Conservation (phyloP, 2,888 invertebrate species). For the Trachelus iudaicus region DNA sequence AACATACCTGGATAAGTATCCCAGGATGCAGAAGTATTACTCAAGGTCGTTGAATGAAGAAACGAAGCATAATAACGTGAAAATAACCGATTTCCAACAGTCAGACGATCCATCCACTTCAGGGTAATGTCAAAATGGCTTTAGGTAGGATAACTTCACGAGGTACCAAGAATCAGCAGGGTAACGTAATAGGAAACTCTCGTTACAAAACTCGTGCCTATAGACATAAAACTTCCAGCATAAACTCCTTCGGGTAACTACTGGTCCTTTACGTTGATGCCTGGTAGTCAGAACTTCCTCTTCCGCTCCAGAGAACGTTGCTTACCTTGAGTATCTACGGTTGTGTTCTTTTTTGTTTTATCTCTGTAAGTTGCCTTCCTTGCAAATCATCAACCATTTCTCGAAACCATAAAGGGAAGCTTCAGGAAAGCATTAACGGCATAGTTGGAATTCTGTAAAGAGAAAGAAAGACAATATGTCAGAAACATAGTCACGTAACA, state of each 20-base stretch:
- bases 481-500: not conserved
- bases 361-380: not conserved
- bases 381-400: not conserved
- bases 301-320: slow-evolving; percentile 27
- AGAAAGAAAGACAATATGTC: not conserved
- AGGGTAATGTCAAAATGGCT: not conserved
- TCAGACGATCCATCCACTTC: not conserved
- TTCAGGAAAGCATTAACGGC: not conserved
- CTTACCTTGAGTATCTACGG: not conserved
- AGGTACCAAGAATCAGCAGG: not conserved
- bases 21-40: not conserved
- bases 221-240: not conserved
- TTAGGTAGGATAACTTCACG: not conserved
- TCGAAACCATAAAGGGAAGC: not conserved
- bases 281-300: slow-evolving; percentile 29
- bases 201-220: not conserved
- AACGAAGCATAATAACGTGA: not conserved
- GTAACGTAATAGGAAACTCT: not conserved
- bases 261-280: slow-evolving; percentile 24
- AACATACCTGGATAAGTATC: not conserved
- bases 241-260: slow-evolving; percentile 9
- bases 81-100: not conserved
- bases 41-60: not conserved
- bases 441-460: not conserved
- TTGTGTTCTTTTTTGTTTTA: not conserved